Evolutionary conservation across 35 echinoderm and acorn worm genomes (phyloP), one percentile per base, ranked within the genome.

Genomic region (Ptychodera flava): DNA sequence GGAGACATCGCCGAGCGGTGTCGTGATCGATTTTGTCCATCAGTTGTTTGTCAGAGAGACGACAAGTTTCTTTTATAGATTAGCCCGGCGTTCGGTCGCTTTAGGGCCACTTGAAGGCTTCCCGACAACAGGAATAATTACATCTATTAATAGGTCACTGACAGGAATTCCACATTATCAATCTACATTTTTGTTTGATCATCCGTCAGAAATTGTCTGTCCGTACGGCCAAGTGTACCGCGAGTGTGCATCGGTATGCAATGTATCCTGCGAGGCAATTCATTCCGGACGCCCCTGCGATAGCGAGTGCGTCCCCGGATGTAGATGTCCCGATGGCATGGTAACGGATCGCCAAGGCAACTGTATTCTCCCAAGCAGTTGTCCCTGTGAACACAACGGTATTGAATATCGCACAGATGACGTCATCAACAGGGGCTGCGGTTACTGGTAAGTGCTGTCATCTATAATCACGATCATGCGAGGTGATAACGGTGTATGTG

Each of bases 221-320:
- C 16, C 16, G 12, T 34, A 28, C 37, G 52, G 45, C 1, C 16
- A 85, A 28, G 78, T 37, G 0, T 91, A 91, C 78, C 33, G 36
- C 0, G 77, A 85, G 36, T 91, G 89, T 64, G 35, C 77, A 32
- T 0, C 77, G n/a, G 85, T 87, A 1, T 93, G 91, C 33, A 31
- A 82, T 15, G 76, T 83, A 22, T 81, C 88, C 0, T 89, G 87
- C 32, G 87, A 78, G 15, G 32, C 88, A 0, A 30, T 83, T 10
- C 32, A 75, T 0, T 81, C 38, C 29, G 36, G 31, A 33, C 75
- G 34, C 31, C 29, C 37, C 76, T 96, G 94, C 28, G 79, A 87
- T 35, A 85, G 92, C 30, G 88, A 82, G 31, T 96, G 94, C 82
- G 88, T 96, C 0, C 91, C 92, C 36, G 94, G 94, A 34, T 96